Conservation (phyloP, 2,888 invertebrate species). For the Hypsopygia costalis region DNA sequence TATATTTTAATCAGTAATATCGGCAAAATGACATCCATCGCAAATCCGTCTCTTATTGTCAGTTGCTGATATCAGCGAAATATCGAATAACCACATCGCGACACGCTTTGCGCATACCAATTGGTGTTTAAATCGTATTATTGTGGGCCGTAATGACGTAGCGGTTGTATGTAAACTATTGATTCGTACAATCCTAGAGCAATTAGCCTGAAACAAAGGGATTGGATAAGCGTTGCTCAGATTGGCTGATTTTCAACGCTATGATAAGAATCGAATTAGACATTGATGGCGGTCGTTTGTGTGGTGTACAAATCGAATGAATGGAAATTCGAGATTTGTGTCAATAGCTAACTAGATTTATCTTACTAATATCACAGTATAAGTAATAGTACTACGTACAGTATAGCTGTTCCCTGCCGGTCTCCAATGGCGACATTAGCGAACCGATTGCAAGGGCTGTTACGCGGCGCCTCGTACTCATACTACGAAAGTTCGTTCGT, state of each 20-base stretch:
- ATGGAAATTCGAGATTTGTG: no score
- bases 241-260: not conserved
- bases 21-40: conserved; percentile 15
- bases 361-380: no score
- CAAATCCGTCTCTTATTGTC: conserved; percentile 52
- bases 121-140: conserved; percentile 49
- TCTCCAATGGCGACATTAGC: no score
- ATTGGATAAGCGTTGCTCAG: not conserved
- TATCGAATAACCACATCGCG: conserved; percentile 49
- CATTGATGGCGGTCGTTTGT: not conserved
- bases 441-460: no score
- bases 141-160: conserved; percentile 43
- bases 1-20: conserved; percentile 4
- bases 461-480: no score
- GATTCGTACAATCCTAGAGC: conserved; percentile 39
- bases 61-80: conserved; percentile 40
- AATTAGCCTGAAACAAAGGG: conserved; percentile 11
- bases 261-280: not conserved
- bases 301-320: not conserved
- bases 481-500: no score
- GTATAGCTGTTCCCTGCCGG: no score
- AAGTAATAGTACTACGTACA: no score
- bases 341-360: no score
- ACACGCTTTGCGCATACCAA: conserved; percentile 52
- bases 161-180: conserved; percentile 45